Evolutionary conservation across 2,797 vertebrate species (phyloP), one percentile per base, ranked within the genome.

Genomic region (Channallabes apus): DNA sequence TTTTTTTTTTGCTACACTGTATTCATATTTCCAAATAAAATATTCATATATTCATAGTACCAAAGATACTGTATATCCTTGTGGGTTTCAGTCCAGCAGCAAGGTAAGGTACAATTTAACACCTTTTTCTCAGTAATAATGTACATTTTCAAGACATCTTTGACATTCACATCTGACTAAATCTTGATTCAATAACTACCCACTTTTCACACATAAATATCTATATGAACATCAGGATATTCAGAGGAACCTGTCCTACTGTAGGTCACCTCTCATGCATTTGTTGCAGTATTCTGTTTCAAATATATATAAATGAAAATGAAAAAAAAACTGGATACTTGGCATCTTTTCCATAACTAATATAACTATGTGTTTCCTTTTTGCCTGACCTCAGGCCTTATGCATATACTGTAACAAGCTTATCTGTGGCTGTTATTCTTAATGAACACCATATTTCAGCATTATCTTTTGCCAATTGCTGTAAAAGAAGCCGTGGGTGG

Each of bases 391-490:
- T 61, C 32, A 73, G 87, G 87, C 85, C 80, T 80, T 67, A 61
- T 80, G 86, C 84, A 81, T 88, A 84, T 85, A 90, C n/a, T n/a
- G n/a, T n/a, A n/a, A 85, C 88, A 68, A 85, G 88, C 87, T 86
- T 88, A 88, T 87, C 85, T 89, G 87, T 82, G 87, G 88, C 62
- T 86, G 90, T 93, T 92, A 92, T 79, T 41, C 91, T 87, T 92
- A 94, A 95, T 93, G 91, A 93, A 91, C 78, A 90, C 91, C 94
- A 94, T 91, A 93, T 94, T 94, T 91, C 80, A 91, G 91, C 91
- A 93, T 85, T 64, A 82, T 71, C 69, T 64, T 81, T 61, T 72
- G 83, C 61, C 51, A 81, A 73, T n/a, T 82, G 67, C 79, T 22
- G 64, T 32, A 56, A 51, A 86, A 86, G 86, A 84, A 82, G 62